A percentile compares a stretch with the other conserved stretches of the same genome.
These are phyloP conservation scores for Apogon talboti DNA, from an alignment of 2,797 vertebrate genomes.

Conservation along the genomic window DNA sequence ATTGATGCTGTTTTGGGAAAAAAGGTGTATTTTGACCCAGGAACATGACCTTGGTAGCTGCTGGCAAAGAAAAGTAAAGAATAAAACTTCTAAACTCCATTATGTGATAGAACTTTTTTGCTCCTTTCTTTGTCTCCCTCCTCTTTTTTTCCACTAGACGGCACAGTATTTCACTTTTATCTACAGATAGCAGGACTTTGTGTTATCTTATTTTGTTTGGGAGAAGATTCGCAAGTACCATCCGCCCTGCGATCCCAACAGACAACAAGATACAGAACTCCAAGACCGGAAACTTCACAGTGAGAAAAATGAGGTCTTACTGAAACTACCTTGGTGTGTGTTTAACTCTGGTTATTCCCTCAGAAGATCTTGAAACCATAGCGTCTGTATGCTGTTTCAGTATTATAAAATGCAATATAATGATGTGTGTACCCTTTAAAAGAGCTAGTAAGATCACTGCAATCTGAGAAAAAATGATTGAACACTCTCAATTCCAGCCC, in stretches of 20 bases:
- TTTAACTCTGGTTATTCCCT: slow-evolving; percentile 70
- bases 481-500: no score
- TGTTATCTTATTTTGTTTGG: slow-evolving; percentile 86
- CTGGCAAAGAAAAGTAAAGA: slow-evolving; percentile 63
- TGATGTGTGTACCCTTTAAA: slow-evolving; percentile 23
- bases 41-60: slow-evolving; percentile 80
- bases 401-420: slow-evolving; percentile 14
- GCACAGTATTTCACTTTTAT: slow-evolving; percentile 87
- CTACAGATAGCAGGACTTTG: slow-evolving; percentile 84
- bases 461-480: neutral
- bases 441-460: slow-evolving; percentile 22
- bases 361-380: slow-evolving; percentile 52
- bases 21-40: slow-evolving; percentile 59
- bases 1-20: slow-evolving; percentile 57
- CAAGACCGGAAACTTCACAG: slow-evolving; percentile 80
- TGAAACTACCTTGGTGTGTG: slow-evolving; percentile 71
- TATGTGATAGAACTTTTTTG: slow-evolving; percentile 72
- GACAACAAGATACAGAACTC: slow-evolving; percentile 81
- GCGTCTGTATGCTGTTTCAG: slow-evolving; percentile 18
- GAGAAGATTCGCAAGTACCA: slow-evolving; percentile 76
- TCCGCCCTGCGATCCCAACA: slow-evolving; percentile 78
- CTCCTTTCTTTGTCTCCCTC: slow-evolving; percentile 62
- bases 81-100: slow-evolving; percentile 82
- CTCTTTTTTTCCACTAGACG: slow-evolving; percentile 68
- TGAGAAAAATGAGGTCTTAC: slow-evolving; percentile 82